Base-by-base conservation (phyloP, 2,888 invertebrate species). In the Cepaea hortensis region DNA sequence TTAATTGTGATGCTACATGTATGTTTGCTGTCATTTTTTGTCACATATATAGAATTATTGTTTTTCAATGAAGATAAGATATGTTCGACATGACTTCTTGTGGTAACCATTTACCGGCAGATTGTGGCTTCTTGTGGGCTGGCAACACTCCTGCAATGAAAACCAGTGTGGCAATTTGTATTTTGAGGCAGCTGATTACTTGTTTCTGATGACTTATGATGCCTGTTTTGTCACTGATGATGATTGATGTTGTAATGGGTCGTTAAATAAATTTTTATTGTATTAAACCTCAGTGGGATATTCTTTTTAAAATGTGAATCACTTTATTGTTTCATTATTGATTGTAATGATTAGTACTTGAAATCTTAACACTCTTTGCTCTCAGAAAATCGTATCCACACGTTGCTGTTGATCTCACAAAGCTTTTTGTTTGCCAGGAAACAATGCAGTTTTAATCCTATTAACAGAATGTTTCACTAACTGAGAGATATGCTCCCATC, bases 111-210 rank as follows among this genome's bases (percentile, higher is more conserved):
- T 55, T 55, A 55, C 55, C 35, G 15, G 35, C 72, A 72, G 35
- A 79, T 18, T 61, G 55, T 20, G 20, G 48, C 73, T 83, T 75
- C 15, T 73, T 73, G 61, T 83, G 75, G 18, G 61, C 83, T 35
- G 75, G 73, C 72, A 72, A 55, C 82, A 83, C 83, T 83, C 75
- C 11, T 75, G 46, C 70, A 81, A 46, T n/a, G 35, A 48, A 50
- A 13, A 20, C 46, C 70, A 75, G 83, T 83, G 83, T 73, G 11
- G 75, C 75, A 83, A 62, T 83, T 83, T 61, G 61, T 83, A 73
- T 83, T 82, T 83, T 73, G 73, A 73, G 83, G 83, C 83, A 83
- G 83, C 83, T 83, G 83, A 83, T 83, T 75, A 73, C 73, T 72
- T 83, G 75, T 83, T n/a, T 35, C n/a, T 83, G 62, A 81, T 81